Evolutionary conservation across 2,797 vertebrate genomes (phyloP).

Genomic region (Huso huso): DNA sequence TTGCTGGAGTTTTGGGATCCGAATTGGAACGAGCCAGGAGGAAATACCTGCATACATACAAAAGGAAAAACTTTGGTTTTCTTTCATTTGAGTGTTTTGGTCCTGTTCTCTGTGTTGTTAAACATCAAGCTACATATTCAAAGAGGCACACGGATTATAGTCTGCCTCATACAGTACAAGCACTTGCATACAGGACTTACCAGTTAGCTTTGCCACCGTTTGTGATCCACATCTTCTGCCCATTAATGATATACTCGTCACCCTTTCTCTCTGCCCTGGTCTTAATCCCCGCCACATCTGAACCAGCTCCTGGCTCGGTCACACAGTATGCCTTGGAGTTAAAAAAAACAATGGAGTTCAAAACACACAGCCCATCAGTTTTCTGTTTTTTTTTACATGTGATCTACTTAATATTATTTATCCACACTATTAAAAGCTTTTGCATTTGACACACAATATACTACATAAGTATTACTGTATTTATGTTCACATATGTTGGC

Average conservation of each 20-base stretch:
- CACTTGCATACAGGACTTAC: conserved; percentile 39
- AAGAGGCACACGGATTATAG: background rate
- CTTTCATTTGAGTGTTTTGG: too few relatives aligned
- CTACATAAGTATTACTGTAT: background rate
- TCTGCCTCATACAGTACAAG: background rate
- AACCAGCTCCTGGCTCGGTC: conserved; percentile 88
- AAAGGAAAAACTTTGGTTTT: too few relatives aligned
- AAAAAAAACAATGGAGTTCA: conserved; percentile 8
- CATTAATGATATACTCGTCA: conserved; percentile 84
- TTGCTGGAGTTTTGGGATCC: conserved; percentile 72
- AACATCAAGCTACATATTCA: background rate
- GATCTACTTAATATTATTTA: too few relatives aligned
- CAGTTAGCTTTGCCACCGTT: conserved; percentile 94
- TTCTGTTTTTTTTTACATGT: background rate
- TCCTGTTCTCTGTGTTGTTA: background rate
- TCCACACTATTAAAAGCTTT: background rate
- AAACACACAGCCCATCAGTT: background rate
- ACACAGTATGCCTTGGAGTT: conserved; percentile 80
- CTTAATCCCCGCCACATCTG: conserved; percentile 81
- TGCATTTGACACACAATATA: background rate
- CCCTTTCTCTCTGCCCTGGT: conserved; percentile 81
- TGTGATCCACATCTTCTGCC: conserved; percentile 98
- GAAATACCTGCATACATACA: conserved; percentile 70
- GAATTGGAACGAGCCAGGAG: conserved; percentile 69
- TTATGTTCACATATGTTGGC: too few relatives aligned